Conservation (phyloP, 2,797 vertebrate species). For the Danio jaintianensis region DNA sequence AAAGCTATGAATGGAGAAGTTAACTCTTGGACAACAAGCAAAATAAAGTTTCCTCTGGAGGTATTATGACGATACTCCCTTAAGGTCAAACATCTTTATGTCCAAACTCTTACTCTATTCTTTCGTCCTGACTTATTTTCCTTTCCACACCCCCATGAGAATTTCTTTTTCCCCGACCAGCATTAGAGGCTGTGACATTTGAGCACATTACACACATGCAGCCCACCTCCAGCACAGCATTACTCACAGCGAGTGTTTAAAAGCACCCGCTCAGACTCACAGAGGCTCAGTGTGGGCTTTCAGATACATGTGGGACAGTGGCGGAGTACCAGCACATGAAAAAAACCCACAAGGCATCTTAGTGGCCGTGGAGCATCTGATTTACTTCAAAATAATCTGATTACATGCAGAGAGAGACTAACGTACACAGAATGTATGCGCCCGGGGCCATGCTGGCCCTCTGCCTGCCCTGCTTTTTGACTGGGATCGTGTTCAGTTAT, state of each 20-base stretch:
- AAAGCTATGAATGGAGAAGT: neutral
- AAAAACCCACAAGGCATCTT: conserved; percentile 12
- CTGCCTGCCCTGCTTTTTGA: conserved; percentile 61
- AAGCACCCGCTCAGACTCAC: conserved; percentile 69
- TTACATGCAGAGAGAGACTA: conserved; percentile 36
- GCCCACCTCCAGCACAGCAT: conserved; percentile 78
- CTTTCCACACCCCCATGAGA: conserved; percentile 64
- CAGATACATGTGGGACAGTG: conserved; percentile 60
- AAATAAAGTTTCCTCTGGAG: neutral
- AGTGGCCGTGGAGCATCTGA: conserved; percentile 30
- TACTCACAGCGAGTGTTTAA: conserved; percentile 82
- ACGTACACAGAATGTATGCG: conserved; percentile 52
- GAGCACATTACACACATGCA: conserved; percentile 74
- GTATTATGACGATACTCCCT: conserved; percentile 62
- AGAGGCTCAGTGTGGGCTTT: conserved; percentile 55
- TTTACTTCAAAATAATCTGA: conserved; percentile 35
- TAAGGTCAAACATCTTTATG: conserved; percentile 37
- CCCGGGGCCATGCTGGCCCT: conserved; percentile 45
- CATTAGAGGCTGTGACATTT: conserved; percentile 66
- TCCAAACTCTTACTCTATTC: neutral
- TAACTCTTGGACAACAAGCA: neutral
- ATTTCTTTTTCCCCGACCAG: conserved; percentile 49
- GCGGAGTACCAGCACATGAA: conserved; percentile 69
- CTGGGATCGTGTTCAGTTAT: conserved; percentile 66
- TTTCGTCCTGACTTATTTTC: neutral